phyloP scores from a whole-genome alignment of 2,888 invertebrate species.

The Andrena haemorrhoa region DNA sequence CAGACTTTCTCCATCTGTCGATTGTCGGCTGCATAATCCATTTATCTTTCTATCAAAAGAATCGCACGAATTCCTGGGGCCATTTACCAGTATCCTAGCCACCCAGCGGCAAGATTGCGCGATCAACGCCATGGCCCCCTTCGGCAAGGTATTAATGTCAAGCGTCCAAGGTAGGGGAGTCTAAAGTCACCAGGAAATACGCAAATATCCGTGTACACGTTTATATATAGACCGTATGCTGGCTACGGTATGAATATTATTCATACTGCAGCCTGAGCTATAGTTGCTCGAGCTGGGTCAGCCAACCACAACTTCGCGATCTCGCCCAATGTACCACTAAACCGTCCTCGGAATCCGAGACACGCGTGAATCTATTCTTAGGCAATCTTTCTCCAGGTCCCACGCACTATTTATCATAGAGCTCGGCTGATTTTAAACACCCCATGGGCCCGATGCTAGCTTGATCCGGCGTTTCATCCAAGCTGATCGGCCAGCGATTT shows the following conservation, averaged over 20 bases:
- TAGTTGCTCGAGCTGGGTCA: constrained; percentile 25
- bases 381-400: too few species aligned
- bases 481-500: background rate
- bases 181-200: constrained; percentile 44
- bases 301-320: constrained; percentile 24
- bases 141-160: constrained; percentile 25
- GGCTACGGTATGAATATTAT: constrained; percentile 47
- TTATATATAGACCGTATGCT: constrained; percentile 43
- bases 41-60: too few species aligned
- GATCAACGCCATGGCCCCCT: background rate
- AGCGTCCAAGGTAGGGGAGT: constrained; percentile 22
- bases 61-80: too few species aligned
- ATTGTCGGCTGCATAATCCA: too few species aligned
- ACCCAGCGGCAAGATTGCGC: too few species aligned
- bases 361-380: too few species aligned
- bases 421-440: too few species aligned
- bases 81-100: too few species aligned
- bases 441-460: too few species aligned
- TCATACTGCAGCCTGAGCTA: constrained; percentile 2
- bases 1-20: too few species aligned
- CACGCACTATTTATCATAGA: too few species aligned
- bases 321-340: constrained; percentile 15
- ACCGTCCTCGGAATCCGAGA: background rate
- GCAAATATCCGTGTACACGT: constrained; percentile 25
- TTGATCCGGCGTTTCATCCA: too few species aligned